Evolutionary conservation across 2,113 vertebrate genomes (phyloP), one percentile per base, ranked within the genome.

Genomic region (Gulo gulo): DNA sequence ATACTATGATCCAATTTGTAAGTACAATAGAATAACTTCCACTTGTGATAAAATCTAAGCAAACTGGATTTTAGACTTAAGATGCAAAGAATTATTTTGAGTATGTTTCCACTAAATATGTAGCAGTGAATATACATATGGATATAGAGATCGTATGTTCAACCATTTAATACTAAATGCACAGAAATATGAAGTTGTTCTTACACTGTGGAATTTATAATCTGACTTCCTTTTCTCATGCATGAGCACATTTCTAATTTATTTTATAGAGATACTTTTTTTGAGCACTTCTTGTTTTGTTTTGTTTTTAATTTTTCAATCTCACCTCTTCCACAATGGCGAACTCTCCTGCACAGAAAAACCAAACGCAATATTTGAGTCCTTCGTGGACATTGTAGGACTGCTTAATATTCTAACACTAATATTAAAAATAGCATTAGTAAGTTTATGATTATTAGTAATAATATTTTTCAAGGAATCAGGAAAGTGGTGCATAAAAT

Each of bases 41-140:
- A 74, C 39, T 24, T 76, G 14, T 63, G 63, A 86, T 88, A 57
- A 92, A 50, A 88, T 45, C n/a, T 45, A 78, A 76, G 3, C 42
- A 92, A 92, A 14, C 42, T 91, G 9, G 39, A 50, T 65, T 87
- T 95, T 76, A 65, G 20, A 91, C 50, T 94, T 90, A 94, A 88
- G 69, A 94, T 79, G 10, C 11, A 29, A 52, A 65, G 7, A 34
- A 39, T 61, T 69, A n/a, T 83, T 93, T 81, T 39, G 34, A 69
- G 36, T 83, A 78, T 76, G 12, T 50, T 92, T 79, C 45, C 52
- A 71, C 13, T 87, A 87, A 86, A 83, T 89, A 69, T 39, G 31
- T 16, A 59, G 14, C 23, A 16, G 4, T 88, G 69, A 52, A 39
- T 81, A 80, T 39, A 57, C 24, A 61, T 47, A 42, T 82, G 21